A percentile compares a stretch with the other conserved stretches of the same genome.
Evolutionary conservation across 2,888 invertebrate species (phyloP).

Genomic region (Branchellion lobata): DNA sequence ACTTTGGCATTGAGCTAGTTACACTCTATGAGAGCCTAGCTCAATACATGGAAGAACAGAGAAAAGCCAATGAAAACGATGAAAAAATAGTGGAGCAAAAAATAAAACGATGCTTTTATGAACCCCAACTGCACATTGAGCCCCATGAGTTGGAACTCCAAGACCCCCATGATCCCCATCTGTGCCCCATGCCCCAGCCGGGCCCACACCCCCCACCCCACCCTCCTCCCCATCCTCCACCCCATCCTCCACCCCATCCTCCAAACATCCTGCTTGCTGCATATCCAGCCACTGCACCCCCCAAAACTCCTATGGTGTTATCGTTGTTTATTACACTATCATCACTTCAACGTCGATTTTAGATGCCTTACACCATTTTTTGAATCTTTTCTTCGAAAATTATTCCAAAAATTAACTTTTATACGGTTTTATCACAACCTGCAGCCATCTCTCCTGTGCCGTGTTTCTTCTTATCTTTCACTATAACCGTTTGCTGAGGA

Average conservation of each 20-base stretch:
- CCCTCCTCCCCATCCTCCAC: conserved; percentile 21
- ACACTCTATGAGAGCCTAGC: too few relatives aligned
- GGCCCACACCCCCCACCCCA: conserved; percentile 42
- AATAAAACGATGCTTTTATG: too few relatives aligned
- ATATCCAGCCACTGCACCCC: conserved; percentile 48
- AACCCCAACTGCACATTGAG: background rate
- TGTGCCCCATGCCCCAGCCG: conserved; percentile 16
- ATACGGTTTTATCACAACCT: conserved; percentile 28
- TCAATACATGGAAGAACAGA: too few relatives aligned
- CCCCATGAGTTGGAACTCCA: conserved; percentile 46
- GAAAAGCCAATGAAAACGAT: too few relatives aligned
- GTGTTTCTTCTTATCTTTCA: conserved; percentile 30
- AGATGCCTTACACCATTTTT: too few relatives aligned
- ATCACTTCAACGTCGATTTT: background rate
- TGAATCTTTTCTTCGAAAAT: too few relatives aligned
- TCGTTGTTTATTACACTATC: background rate
- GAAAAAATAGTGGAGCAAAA: too few relatives aligned
- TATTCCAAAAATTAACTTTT: too few relatives aligned
- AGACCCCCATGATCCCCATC: conserved; percentile 44
- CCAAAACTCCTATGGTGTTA: conserved; percentile 42
- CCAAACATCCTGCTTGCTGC: conserved; percentile 48
- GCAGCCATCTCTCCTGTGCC: conserved; percentile 33
- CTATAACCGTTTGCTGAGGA: conserved; percentile 32
- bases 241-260: conserved; percentile 31
- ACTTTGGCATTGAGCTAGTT: too few relatives aligned